Evolutionary conservation across 1,140 invertebrate species (phyloP).

Genomic region (Macrobrachium rosenbergii): DNA sequence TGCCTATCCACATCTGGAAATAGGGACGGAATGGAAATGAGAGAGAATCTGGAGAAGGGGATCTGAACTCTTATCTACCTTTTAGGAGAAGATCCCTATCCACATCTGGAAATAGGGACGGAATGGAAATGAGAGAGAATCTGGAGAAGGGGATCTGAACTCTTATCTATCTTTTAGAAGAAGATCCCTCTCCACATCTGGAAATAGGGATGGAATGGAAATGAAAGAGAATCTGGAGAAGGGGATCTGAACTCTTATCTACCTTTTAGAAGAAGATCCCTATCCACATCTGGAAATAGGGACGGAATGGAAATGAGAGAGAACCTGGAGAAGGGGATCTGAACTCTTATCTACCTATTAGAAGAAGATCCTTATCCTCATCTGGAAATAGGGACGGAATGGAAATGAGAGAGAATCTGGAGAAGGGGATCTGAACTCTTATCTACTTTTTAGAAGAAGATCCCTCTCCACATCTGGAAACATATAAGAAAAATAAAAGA

Average conservation of each 20-base stretch:
- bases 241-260: too few species aligned
- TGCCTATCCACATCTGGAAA: slow-evolving; percentile 76
- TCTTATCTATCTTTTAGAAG: too few species aligned
- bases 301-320: not conserved
- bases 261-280: slow-evolving; percentile 71
- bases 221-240: not conserved
- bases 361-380: slow-evolving; percentile 75
- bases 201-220: slow-evolving; percentile 50
- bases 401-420: not conserved
- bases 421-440: too few species aligned
- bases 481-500: slow-evolving; percentile 34
- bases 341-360: too few species aligned
- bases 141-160: too few species aligned
- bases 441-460: slow-evolving; percentile 68
- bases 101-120: slow-evolving; percentile 72
- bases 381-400: slow-evolving; percentile 69
- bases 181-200: slow-evolving; percentile 77
- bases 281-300: slow-evolving; percentile 75
- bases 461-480: slow-evolving; percentile 76
- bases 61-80: too few species aligned
- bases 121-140: not conserved
- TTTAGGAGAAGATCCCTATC: slow-evolving; percentile 73
- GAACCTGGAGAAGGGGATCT: too few species aligned
- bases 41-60: too few species aligned
- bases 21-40: slow-evolving; percentile 33